Percentiles rank a stretch among this genome's conserved stretches.
These are phyloP conservation scores for Pseudococcus longispinus DNA, from an alignment of 2,888 invertebrate species.

Conservation along the genomic window DNA sequence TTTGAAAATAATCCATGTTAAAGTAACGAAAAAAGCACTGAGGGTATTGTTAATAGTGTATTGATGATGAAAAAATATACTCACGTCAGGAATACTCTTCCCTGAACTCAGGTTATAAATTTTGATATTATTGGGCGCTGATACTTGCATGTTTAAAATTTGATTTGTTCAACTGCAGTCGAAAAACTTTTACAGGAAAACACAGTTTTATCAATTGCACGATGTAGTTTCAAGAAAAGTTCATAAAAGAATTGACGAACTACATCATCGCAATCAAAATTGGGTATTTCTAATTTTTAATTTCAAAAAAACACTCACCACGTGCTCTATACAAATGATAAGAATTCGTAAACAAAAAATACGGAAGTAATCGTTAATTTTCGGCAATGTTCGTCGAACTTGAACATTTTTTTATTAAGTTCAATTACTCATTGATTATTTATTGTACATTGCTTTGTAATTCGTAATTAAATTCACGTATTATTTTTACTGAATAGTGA, in stretches of 20 bases:
- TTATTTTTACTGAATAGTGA: too few relatives aligned
- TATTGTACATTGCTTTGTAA: too few relatives aligned
- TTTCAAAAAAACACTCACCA: not conserved
- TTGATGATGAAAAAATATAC: slow-evolving; percentile 61
- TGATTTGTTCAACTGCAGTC: not conserved
- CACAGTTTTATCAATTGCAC: not conserved
- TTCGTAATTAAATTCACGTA: too few relatives aligned
- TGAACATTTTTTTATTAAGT: too few relatives aligned
- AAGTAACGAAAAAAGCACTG: too few relatives aligned
- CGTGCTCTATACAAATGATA: not conserved
- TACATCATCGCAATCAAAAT: not conserved
- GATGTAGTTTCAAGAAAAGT: not conserved
- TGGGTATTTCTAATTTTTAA: not conserved
- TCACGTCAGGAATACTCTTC: slow-evolving; percentile 95
- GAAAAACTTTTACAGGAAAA: not conserved
- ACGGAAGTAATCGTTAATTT: not conserved
- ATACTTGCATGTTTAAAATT: slow-evolving; percentile 80
- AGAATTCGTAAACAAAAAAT: too few relatives aligned
- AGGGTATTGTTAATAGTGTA: too few relatives aligned
- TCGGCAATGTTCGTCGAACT: not conserved
- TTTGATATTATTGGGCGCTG: slow-evolving; percentile 93
- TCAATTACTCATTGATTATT: too few relatives aligned
- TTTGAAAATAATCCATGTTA: slow-evolving; percentile 58
- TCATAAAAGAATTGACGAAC: not conserved
- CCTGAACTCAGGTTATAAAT: slow-evolving; percentile 97